These are phyloP conservation scores for Sternotherus odoratus DNA, from an alignment of 2,797 vertebrate species.

Conservation along the genomic window DNA sequence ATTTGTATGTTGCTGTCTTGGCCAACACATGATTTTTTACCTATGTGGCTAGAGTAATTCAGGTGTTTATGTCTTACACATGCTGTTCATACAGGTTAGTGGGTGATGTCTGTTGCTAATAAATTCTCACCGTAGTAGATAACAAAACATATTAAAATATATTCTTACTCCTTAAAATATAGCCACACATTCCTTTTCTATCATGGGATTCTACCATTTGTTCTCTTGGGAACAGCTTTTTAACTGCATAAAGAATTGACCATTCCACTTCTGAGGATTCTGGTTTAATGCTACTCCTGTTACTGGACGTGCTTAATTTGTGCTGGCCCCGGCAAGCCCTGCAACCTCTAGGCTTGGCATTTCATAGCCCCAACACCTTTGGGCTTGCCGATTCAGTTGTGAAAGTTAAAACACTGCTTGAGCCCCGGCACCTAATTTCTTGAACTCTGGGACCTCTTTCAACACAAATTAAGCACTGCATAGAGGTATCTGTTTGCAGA, in stretches of 20 bases:
- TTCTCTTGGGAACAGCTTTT: neutral
- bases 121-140: neutral
- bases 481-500: neutral
- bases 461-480: no score
- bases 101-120: slow-evolving; percentile 47
- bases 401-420: no score
- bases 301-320: neutral
- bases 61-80: slow-evolving; percentile 34
- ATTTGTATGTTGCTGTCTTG: neutral
- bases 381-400: no score
- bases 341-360: no score
- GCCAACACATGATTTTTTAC: neutral
- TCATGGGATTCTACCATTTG: neutral
- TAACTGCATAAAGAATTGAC: neutral
- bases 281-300: neutral
- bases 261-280: slow-evolving; percentile 7
- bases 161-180: slow-evolving; percentile 29
- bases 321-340: no score
- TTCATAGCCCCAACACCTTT: no score
- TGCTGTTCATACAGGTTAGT: slow-evolving; percentile 30
- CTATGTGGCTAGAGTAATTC: slow-evolving; percentile 31
- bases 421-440: no score
- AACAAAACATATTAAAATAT: slow-evolving; percentile 32
- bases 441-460: no score
- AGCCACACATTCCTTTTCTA: slow-evolving; percentile 33